These are phyloP conservation scores for Cavia aperea DNA, from an alignment of 2,113 vertebrate species.

Conservation along the genomic window DNA sequence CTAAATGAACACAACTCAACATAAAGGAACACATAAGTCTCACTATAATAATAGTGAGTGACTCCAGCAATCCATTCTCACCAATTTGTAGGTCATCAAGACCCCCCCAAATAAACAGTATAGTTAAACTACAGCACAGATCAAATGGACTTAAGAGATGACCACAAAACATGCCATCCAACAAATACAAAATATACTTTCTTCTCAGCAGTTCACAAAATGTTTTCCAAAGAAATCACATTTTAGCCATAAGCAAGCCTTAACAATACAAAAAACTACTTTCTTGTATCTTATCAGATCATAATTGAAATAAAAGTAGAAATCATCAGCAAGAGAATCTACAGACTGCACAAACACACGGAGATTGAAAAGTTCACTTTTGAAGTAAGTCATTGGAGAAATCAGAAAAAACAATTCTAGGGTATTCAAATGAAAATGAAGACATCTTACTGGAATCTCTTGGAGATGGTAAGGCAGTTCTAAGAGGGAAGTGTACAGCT, in stretches of 20 bases:
- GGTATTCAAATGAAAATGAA: not conserved
- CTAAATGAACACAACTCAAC: not conserved
- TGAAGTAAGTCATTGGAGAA: not conserved
- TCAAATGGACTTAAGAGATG: not conserved
- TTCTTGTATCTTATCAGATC: not conserved
- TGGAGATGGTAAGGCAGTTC: not conserved
- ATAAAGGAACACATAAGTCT: not conserved
- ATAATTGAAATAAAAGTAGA: not conserved
- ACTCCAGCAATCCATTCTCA: not conserved
- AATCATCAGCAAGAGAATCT: not conserved
- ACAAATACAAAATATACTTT: not conserved
- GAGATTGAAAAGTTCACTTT: not conserved
- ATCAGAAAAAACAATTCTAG: not conserved
- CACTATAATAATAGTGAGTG: not conserved
- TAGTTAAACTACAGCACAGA: not conserved
- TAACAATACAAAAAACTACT: not conserved
- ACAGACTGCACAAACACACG: not conserved
- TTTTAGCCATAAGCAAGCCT: not conserved
- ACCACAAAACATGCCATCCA: not conserved
- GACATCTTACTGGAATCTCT: not conserved
- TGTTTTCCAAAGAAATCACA: not conserved
- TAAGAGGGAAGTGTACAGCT: not conserved
- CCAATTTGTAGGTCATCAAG: not conserved
- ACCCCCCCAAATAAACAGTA: not conserved
- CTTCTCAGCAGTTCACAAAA: not conserved